Base-by-base conservation (phyloP, 2,113 vertebrate species). In the Salvelinus fontinalis region DNA sequence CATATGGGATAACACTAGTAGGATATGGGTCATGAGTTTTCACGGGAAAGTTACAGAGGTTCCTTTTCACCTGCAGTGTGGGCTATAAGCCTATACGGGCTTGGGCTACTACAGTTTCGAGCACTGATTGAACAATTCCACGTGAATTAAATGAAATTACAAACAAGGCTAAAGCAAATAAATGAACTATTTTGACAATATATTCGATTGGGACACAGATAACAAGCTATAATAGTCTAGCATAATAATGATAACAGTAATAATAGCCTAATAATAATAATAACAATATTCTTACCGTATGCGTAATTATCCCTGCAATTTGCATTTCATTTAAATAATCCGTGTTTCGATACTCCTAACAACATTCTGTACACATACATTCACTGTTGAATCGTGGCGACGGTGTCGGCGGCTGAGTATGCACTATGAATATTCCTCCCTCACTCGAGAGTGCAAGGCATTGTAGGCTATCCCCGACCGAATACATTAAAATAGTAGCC, bases 291-390 rank as follows among this genome's bases (percentile, higher is more conserved):
- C 85, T 78, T 80, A 92, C 91, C 86, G 84, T 75, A 44, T 74
- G 74, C 44, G 12, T 62, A 18, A 54, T 31, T 22, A 26, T 62
- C 27, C 74, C 49, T 75, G 75, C 34, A 48, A 54, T 9, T 69
- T 9, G 66, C 39, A 71, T 75, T 86, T 76, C 70, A 72, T 75
- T 74, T 73, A 34, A 79, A 80, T 89, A 89, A 88, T 91, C 91
- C 91, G 77, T 86, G 16, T 82, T 68, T 74, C 82, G 75, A 79
- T 80, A 71, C 79, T 70, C n/a, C 68, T 72, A 81, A 88, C 39
- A 73, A n/a, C 62, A 77, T 31, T 48, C 11, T 75, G 74, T 69
- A 3, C 81, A 65, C 75, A 79, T 12, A 81, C 86, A 90, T 90
- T 44, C 84, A 78, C 84, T 76, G 83, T 85, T 27, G 74, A 71